These are phyloP conservation scores for Shinisaurus crocodilurus DNA, from an alignment of 2,113 vertebrate genomes.

Conservation along the genomic window DNA sequence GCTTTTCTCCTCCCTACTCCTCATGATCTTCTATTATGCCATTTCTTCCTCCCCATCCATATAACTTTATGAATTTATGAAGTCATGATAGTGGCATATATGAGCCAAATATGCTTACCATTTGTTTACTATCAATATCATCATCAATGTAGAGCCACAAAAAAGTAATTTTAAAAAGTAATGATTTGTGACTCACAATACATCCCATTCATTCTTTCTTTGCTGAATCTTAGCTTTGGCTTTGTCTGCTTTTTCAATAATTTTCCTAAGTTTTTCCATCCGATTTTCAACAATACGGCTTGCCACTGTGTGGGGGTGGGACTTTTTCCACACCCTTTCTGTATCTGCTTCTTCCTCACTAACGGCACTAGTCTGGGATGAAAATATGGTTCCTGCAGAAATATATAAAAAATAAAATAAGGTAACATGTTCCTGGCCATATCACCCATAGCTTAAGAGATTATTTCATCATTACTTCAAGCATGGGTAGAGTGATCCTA, in stretches of 20 bases:
- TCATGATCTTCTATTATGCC: background rate
- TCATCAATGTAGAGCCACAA: background rate
- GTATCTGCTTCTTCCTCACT: slow-evolving; percentile 38
- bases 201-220: slow-evolving; percentile 87
- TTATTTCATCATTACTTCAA: background rate
- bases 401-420: background rate
- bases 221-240: slow-evolving; percentile 82
- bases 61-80: slow-evolving; percentile 20
- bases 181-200: slow-evolving; percentile 84
- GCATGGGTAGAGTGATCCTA: no score
- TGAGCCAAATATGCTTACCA: slow-evolving; percentile 18
- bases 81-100: background rate
- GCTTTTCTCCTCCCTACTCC: background rate
- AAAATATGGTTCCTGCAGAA: slow-evolving; percentile 19
- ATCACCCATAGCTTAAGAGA: background rate
- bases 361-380: slow-evolving; percentile 11
- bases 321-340: slow-evolving; percentile 46
- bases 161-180: background rate
- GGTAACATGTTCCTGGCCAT: background rate
- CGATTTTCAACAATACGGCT: slow-evolving; percentile 73
- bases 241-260: slow-evolving; percentile 83
- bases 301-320: slow-evolving; percentile 18
- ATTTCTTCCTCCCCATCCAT: background rate
- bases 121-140: slow-evolving; percentile 9
- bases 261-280: slow-evolving; percentile 81